Percentiles rank a stretch among this genome's conserved stretches.
These are phyloP conservation scores for Synanthedon myopaeformis DNA, from an alignment of 2,888 invertebrate species.

Conservation along the genomic window DNA sequence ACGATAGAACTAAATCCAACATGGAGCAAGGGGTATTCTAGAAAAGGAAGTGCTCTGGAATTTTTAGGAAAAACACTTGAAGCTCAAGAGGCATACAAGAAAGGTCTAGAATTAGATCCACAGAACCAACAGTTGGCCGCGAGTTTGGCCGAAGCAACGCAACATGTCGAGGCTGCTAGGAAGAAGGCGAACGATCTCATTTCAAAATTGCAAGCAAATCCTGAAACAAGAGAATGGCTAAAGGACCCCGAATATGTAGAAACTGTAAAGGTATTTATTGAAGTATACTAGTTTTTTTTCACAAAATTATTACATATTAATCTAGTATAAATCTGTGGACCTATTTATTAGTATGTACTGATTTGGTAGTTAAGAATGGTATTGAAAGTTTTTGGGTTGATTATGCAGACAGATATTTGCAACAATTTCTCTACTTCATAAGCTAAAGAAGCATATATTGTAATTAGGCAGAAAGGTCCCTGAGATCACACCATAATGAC, in stretches of 20 bases:
- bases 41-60: constrained; percentile 88
- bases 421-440: too few relatives aligned
- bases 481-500: too few relatives aligned
- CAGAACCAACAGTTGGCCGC: constrained; percentile 77
- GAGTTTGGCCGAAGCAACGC: constrained; percentile 28
- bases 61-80: constrained; percentile 80
- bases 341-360: too few relatives aligned
- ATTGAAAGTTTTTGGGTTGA: too few relatives aligned
- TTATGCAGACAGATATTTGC: too few relatives aligned
- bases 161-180: constrained; percentile 24
- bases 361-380: too few relatives aligned
- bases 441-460: too few relatives aligned
- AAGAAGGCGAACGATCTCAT: constrained; percentile 46
- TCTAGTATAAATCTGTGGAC: too few relatives aligned
- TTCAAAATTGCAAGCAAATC: constrained; percentile 74
- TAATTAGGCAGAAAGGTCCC: too few relatives aligned
- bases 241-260: constrained; percentile 81
- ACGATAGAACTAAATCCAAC: constrained; percentile 83
- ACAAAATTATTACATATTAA: too few relatives aligned
- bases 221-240: constrained; percentile 76
- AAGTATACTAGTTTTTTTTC: neutral
- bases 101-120: constrained; percentile 77
- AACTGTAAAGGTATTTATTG: constrained; percentile 55
- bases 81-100: constrained; percentile 81
- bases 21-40: constrained; percentile 91